Evolutionary conservation across 2,888 invertebrate species (phyloP), one percentile per base, ranked within the genome.

Genomic region (Eucriotettix oculatus): DNA sequence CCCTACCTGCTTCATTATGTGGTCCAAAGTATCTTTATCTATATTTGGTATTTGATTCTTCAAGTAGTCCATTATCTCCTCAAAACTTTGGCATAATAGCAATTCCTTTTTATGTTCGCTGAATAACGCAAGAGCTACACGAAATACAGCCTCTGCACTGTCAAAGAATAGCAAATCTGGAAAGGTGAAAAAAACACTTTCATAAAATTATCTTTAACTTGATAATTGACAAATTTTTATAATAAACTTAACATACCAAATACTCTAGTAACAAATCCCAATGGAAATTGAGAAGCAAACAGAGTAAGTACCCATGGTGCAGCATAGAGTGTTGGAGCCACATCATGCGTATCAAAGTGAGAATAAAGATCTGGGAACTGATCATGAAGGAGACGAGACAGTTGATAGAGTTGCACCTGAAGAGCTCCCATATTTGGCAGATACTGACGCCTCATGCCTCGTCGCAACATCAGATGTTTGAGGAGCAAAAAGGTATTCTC

Each of bases 261-360:
- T 0, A 96, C 90, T 66, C 96, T 81, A 0, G 93, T 89, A 17
- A 96, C 96, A 74, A 97, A 96, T 1, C 95, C 96, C 17, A 97
- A 75, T 0, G 96, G 94, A 72, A 97, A 97, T 74, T 96, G 95
- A 58, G 96, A 96, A 53, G 97, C 94, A 75, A 97, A 97, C 44
- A 94, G 76, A 0, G 97, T 97, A 5, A 97, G 79, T 70, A 97
- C 86, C 97, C 97, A 97, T 0, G 97, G 96, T 0, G 97, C 96
- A 0, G 96, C 96, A 73, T 96, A 97, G 9, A 97, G 75, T 0
- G 95, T 94, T 0, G 96, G 95, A 0, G 91, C 87, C 10, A 97
- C 90, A 74, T 97, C 96, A 70, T 94, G 83, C 14, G 81, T 76
- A 68, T 90, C 89, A 65, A 96, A 80, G 74, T 94, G 94, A 9